A percentile compares a stretch with the other conserved stretches of the same genome.
phyloP scores from a whole-genome alignment of 2,113 vertebrate genomes.

The Stegostoma tigrinum region DNA sequence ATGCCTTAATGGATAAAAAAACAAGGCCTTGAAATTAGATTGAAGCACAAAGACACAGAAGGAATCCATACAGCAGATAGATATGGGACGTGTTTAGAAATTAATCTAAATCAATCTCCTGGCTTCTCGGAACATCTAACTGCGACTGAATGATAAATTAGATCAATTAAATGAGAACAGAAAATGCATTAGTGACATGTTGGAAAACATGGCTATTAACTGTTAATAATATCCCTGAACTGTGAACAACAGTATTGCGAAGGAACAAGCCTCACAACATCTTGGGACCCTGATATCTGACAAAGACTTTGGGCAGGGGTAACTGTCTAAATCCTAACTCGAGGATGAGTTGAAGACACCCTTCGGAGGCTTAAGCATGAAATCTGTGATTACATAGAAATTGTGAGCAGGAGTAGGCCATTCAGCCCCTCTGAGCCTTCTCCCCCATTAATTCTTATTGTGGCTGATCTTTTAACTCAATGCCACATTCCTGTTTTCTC shows the following conservation, averaged over 20 bases:
- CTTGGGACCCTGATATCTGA: not conserved
- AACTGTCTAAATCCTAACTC: not conserved
- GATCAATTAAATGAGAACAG: not conserved
- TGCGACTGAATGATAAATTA: not conserved
- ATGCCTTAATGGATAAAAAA: no score
- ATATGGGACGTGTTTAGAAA: not conserved
- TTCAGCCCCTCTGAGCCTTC: no score
- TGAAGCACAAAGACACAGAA: no score
- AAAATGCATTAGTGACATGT: not conserved
- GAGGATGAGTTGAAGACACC: no score
- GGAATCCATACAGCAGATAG: no score
- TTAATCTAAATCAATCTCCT: not conserved
- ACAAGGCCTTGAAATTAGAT: no score
- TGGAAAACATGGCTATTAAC: not conserved
- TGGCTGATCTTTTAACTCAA: no score
- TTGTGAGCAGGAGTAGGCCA: no score
- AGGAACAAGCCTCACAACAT: not conserved
- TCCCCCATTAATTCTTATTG: no score
- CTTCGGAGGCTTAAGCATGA: no score
- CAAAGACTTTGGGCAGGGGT: not conserved
- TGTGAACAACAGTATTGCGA: not conserved
- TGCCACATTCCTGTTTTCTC: no score
- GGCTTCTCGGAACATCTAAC: not conserved
- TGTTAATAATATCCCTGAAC: not conserved
- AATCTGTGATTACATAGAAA: no score